Percentiles rank a stretch among this genome's conserved stretches.
Conservation (phyloP, 2,797 vertebrate species). For the Ara ararauna region DNA sequence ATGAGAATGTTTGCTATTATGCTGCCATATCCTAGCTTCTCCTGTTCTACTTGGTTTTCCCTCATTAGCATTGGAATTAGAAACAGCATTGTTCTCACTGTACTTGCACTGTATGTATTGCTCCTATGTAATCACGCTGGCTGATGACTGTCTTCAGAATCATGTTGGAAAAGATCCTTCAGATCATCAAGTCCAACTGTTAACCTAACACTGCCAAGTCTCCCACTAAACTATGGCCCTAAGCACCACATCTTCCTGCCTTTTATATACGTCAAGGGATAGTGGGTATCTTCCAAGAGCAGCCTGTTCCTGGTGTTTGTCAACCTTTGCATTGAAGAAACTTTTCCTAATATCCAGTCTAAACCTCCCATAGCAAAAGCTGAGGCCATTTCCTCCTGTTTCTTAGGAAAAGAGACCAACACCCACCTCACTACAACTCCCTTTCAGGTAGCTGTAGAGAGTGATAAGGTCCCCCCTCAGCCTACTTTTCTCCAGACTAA, state of each 20-base stretch:
- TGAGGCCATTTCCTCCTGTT: background rate
- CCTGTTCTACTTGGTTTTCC: background rate
- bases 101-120: background rate
- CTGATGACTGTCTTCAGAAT: background rate
- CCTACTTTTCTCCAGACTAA: background rate
- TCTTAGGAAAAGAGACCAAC: fast-evolving
- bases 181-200: background rate
- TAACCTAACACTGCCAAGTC: background rate
- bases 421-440: too few relatives aligned
- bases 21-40: background rate
- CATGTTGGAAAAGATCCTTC: background rate
- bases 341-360: background rate
- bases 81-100: background rate
- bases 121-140: background rate
- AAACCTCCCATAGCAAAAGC: background rate
- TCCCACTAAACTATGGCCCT: background rate
- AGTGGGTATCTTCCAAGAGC: background rate
- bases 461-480: fast-evolving
- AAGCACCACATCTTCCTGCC: fast-evolving
- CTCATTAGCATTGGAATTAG: background rate
- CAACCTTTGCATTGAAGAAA: background rate
- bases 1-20: background rate
- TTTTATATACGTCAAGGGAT: background rate
- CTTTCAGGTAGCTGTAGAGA: background rate
- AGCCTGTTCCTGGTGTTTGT: background rate